A percentile compares a stretch with the other conserved stretches of the same genome.
Conservation (phyloP, 2,113 vertebrate species). For the Capreolus pygargus region DNA sequence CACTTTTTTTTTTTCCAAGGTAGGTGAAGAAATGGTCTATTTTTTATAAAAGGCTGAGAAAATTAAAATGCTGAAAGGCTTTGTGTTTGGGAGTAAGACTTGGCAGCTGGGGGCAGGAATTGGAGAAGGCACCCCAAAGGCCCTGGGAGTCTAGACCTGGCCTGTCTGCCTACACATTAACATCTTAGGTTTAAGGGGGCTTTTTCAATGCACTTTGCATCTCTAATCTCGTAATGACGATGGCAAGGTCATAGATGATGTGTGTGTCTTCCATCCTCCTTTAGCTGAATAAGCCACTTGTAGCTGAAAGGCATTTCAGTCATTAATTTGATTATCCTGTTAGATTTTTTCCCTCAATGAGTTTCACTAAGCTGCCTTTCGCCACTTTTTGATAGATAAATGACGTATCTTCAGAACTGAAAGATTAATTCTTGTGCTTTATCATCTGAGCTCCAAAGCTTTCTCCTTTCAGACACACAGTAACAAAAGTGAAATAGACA, state of each 20-base stretch:
- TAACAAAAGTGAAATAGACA: not conserved
- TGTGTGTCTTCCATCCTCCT: not conserved
- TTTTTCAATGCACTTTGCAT: not conserved
- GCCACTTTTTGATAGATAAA: constrained; percentile 49
- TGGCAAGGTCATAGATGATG: not conserved
- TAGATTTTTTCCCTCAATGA: constrained; percentile 25
- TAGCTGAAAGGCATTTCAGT: constrained; percentile 1
- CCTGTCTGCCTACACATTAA: not conserved
- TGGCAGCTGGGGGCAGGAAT: not conserved
- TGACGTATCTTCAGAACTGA: constrained; percentile 25
- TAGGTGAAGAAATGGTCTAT: not conserved
- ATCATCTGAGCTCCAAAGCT: not conserved
- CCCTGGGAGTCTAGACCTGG: not conserved
- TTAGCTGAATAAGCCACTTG: constrained; percentile 58
- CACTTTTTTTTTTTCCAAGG: not conserved
- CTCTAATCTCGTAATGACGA: not conserved
- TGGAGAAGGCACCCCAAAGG: not conserved
- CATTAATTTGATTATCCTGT: not conserved
- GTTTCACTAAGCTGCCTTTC: constrained; percentile 51
- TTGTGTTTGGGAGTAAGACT: not conserved
- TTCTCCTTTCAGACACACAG: not conserved
- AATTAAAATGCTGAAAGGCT: not conserved
- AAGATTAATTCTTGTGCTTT: constrained; percentile 5
- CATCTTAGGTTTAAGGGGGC: not conserved
- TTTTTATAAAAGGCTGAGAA: constrained; percentile 41